Percentiles rank a stretch among this genome's conserved stretches.
phyloP scores from a whole-genome alignment of 2,888 invertebrate species.

The Plebejus anna region DNA sequence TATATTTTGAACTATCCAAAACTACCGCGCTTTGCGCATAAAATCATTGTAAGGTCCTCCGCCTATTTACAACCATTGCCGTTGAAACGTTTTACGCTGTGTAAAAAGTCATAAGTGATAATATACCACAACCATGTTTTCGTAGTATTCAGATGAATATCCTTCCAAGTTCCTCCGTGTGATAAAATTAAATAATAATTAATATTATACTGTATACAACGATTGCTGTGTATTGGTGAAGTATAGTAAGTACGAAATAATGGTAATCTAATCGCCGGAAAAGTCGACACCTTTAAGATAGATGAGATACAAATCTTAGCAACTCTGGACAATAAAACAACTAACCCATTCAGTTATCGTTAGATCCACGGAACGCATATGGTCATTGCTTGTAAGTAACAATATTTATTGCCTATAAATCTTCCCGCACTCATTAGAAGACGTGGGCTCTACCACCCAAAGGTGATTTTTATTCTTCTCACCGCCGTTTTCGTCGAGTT shows the following conservation, averaged over 20 bases:
- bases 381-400: conserved; percentile 61
- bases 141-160: not conserved
- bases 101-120: too few relatives aligned
- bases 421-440: conserved; percentile 62
- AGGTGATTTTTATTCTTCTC: conserved; percentile 51
- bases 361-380: conserved; percentile 40
- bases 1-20: too few relatives aligned
- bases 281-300: not conserved
- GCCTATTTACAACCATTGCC: too few relatives aligned
- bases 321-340: conserved; percentile 26
- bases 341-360: conserved; percentile 15
- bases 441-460: conserved; percentile 68
- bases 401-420: conserved; percentile 72
- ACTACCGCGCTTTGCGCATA: too few relatives aligned
- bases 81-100: too few relatives aligned
- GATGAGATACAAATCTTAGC: conserved; percentile 22
- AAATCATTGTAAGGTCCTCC: too few relatives aligned
- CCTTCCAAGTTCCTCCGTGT: too few relatives aligned
- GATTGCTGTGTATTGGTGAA: too few relatives aligned
- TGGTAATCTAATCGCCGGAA: conserved; percentile 13
- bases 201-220: too few relatives aligned
- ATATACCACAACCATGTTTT: too few relatives aligned
- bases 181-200: too few relatives aligned
- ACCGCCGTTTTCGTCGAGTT: conserved; percentile 45
- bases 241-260: not conserved